These are phyloP conservation scores for Cantharis nigra DNA, from an alignment of 2,888 invertebrate genomes.

Conservation along the genomic window DNA sequence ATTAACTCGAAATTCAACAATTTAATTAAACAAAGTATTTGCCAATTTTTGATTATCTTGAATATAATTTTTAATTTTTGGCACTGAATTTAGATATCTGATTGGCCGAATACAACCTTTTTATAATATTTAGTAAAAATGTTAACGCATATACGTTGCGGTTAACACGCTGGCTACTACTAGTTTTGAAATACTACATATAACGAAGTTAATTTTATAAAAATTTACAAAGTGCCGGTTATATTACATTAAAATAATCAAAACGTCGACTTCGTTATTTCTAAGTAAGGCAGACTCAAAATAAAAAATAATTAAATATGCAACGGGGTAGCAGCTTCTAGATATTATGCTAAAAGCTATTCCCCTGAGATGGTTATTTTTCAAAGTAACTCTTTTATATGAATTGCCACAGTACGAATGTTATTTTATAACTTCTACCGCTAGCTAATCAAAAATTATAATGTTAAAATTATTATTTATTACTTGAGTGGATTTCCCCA, in stretches of 20 bases:
- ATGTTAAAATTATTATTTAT: background rate
- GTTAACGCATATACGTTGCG: background rate
- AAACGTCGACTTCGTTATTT: constrained; percentile 61
- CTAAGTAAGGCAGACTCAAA: constrained; percentile 73
- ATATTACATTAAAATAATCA: constrained; percentile 72
- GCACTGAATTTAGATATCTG: background rate
- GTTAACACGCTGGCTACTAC: constrained; percentile 23
- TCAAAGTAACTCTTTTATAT: constrained; percentile 63
- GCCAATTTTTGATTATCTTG: constrained; percentile 36
- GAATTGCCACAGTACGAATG: constrained; percentile 74
- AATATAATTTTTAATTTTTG: constrained; percentile 45
- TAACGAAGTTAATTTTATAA: background rate
- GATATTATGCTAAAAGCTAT: constrained; percentile 71
- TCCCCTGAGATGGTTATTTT: constrained; percentile 68
- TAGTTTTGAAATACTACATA: background rate
- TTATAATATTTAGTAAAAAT: background rate
- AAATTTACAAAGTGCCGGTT: background rate
- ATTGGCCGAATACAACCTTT: background rate
- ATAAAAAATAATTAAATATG: constrained; percentile 71
- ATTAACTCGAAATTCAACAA: background rate
- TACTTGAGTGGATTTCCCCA: constrained; percentile 76
- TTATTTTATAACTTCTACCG: constrained; percentile 79
- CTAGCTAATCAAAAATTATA: constrained; percentile 59
- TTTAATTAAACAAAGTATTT: background rate
- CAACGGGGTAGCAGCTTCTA: constrained; percentile 71